These are phyloP conservation scores for Drosophila borborema DNA, from an alignment of 2,888 invertebrate species.

Conservation along the genomic window DNA sequence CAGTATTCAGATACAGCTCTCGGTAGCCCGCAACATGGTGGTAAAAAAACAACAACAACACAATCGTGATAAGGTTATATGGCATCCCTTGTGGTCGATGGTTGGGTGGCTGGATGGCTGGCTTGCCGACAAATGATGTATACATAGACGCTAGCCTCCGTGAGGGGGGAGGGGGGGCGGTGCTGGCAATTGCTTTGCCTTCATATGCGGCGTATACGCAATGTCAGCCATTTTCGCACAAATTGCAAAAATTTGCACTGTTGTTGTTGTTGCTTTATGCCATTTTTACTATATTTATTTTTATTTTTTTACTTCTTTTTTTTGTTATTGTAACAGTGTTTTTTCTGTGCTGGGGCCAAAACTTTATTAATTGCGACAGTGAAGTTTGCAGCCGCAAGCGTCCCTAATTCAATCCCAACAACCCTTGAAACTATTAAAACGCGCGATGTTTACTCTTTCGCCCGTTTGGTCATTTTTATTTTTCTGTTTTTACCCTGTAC, in stretches of 20 bases:
- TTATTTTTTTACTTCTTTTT: constrained; percentile 7
- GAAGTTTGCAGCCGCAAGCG: constrained; percentile 49
- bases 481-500: constrained; percentile 10
- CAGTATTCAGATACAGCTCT: constrained; percentile 42
- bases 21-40: constrained; percentile 6
- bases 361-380: constrained; percentile 78
- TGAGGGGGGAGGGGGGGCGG: background rate
- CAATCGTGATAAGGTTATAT: constrained; percentile 54
- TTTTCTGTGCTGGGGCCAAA: constrained; percentile 52
- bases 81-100: constrained; percentile 42
- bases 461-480: background rate
- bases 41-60: constrained; percentile 4
- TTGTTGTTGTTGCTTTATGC: constrained; percentile 9
- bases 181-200: constrained; percentile 15
- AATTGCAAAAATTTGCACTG: constrained; percentile 49
- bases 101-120: background rate
- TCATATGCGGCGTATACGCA: constrained; percentile 56
- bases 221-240: constrained; percentile 51
- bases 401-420: constrained; percentile 34
- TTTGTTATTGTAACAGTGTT: constrained; percentile 16
- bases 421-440: constrained; percentile 52
- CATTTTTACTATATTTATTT: constrained; percentile 6
- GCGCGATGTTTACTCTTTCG: constrained; percentile 36
- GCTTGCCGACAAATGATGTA: constrained; percentile 62
- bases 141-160: constrained; percentile 51